Evolutionary conservation across 2,888 invertebrate species (phyloP).

Genomic region (Matsumyia berberina): DNA sequence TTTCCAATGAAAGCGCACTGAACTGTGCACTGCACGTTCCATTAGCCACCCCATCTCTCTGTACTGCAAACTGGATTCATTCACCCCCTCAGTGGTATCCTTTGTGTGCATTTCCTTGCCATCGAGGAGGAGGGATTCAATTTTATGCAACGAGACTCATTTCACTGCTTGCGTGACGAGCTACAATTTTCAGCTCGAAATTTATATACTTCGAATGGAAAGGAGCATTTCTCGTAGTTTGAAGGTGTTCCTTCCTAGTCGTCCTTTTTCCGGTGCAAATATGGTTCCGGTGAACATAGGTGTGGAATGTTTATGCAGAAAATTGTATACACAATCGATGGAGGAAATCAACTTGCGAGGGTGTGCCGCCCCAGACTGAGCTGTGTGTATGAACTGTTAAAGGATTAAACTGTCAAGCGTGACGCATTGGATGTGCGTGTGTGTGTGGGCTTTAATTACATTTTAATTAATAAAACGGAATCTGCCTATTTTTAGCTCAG

Average conservation of each 20-base stretch:
- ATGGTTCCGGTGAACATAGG: slow-evolving; percentile 47
- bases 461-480: slow-evolving; percentile 43
- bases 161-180: slow-evolving; percentile 59
- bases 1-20: slow-evolving; percentile 44
- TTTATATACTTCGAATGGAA: slow-evolving; percentile 14
- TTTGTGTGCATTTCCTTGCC: not conserved
- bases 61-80: not conserved
- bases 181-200: slow-evolving; percentile 43
- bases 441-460: slow-evolving; percentile 26
- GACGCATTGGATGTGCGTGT: slow-evolving; percentile 6
- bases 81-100: not conserved
- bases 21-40: slow-evolving; percentile 23
- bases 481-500: slow-evolving; percentile 1
- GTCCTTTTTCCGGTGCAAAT: slow-evolving; percentile 66
- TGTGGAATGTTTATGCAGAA: slow-evolving; percentile 65
- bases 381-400: slow-evolving; percentile 16
- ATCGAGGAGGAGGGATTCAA: slow-evolving; percentile 4
- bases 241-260: slow-evolving; percentile 35
- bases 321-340: slow-evolving; percentile 64
- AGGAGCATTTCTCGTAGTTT: slow-evolving; percentile 20
- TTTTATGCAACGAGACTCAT: slow-evolving; percentile 28
- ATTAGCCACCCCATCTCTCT: not conserved
- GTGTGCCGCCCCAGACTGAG: slow-evolving; percentile 31
- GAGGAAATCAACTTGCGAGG: slow-evolving; percentile 43
- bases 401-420: slow-evolving; percentile 39